A percentile compares a stretch with the other conserved stretches of the same genome.
These are phyloP conservation scores for Ctenicera cuprea DNA, from an alignment of 2,888 invertebrate genomes.

Conservation along the genomic window DNA sequence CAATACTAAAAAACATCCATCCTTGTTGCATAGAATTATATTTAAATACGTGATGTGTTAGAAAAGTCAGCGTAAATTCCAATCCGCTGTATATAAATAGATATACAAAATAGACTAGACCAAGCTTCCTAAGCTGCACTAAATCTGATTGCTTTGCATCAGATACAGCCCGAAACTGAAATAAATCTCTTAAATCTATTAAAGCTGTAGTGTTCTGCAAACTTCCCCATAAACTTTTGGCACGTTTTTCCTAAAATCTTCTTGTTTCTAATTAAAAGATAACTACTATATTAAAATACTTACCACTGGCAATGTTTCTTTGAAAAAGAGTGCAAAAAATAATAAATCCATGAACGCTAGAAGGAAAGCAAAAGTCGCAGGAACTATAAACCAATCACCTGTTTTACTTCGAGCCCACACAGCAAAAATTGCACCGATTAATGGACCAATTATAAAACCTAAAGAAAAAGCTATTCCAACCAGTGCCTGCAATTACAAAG, in stretches of 20 bases:
- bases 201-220: conserved; percentile 69
- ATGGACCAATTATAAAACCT: conserved; percentile 97
- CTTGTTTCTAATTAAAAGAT: neutral
- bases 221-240: conserved; percentile 78
- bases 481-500: conserved; percentile 81
- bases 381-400: conserved; percentile 86
- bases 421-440: conserved; percentile 94
- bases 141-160: conserved; percentile 79
- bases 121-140: conserved; percentile 80
- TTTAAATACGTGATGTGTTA: conserved; percentile 93
- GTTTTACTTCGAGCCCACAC: conserved; percentile 78
- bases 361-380: conserved; percentile 85
- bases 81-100: conserved; percentile 96
- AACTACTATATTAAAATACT: conserved; percentile 59
- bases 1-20: conserved; percentile 96
- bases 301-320: conserved; percentile 89
- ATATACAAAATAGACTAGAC: conserved; percentile 91
- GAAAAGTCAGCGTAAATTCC: conserved; percentile 97
- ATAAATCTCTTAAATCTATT: conserved; percentile 70
- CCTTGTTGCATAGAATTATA: conserved; percentile 98
- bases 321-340: conserved; percentile 83
- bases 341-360: conserved; percentile 86
- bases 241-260: conserved; percentile 80
- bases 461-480: conserved; percentile 98
- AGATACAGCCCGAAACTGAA: conserved; percentile 82